Percentiles rank a stretch among this genome's conserved stretches.
Evolutionary conservation across 2,113 vertebrate genomes (phyloP).

Genomic region (Lophotis ruficrista): DNA sequence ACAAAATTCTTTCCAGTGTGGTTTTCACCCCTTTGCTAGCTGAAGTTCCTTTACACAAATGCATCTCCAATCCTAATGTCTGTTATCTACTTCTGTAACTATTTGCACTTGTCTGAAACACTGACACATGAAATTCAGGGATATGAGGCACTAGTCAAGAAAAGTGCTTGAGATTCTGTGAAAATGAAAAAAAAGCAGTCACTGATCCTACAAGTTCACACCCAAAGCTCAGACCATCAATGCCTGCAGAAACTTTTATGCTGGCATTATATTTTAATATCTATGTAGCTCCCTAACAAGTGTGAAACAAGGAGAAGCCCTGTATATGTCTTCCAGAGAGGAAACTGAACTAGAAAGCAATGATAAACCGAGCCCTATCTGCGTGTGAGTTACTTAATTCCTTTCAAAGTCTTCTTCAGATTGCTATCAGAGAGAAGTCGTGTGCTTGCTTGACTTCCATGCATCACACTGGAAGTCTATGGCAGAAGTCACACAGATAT

Average conservation of each 20-base stretch:
- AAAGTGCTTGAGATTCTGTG: neutral
- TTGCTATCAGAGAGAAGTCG: neutral
- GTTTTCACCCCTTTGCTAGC: neutral
- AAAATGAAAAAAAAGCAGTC: neutral
- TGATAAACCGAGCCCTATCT: neutral
- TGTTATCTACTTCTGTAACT: neutral
- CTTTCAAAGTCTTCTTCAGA: neutral
- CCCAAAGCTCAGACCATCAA: neutral
- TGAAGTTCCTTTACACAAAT: neutral
- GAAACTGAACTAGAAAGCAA: neutral
- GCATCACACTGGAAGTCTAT: neutral
- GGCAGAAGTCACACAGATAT: neutral
- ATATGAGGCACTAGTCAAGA: neutral
- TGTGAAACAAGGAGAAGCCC: neutral
- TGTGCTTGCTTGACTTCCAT: neutral
- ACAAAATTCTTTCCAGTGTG: neutral
- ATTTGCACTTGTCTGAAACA: neutral
- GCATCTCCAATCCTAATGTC: neutral
- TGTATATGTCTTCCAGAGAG: neutral
- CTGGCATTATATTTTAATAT: neutral
- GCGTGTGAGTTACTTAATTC: neutral
- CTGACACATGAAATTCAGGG: neutral
- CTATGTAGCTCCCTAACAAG: neutral
- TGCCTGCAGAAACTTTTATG: neutral
- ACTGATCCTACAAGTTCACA: neutral